Evolutionary conservation across 2,888 invertebrate genomes (phyloP).

Genomic region (Diarsia brunnea): DNA sequence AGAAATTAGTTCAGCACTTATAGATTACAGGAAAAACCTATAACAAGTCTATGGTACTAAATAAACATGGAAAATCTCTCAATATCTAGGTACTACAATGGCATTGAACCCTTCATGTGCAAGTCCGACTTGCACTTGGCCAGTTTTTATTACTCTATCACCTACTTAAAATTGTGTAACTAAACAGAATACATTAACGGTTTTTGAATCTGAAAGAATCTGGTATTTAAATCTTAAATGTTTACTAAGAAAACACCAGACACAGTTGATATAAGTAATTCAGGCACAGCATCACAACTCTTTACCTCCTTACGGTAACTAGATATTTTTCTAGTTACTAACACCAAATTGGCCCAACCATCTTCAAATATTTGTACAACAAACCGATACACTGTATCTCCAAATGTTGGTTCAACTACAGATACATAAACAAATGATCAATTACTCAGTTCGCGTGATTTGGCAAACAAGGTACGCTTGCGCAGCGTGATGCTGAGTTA

Average conservation of each 20-base stretch:
- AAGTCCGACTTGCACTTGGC: too few species aligned
- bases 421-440: slow-evolving; percentile 68
- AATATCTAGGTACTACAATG: too few species aligned
- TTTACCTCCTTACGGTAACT: background rate
- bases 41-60: too few species aligned
- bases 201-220: too few species aligned
- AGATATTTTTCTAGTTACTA: slow-evolving; percentile 24
- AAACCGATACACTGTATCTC: slow-evolving; percentile 23
- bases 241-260: slow-evolving; percentile 1
- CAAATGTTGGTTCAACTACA: slow-evolving; percentile 59
- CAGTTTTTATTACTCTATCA: too few species aligned
- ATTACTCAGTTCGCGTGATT: slow-evolving; percentile 72
- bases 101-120: too few species aligned
- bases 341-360: slow-evolving; percentile 8
- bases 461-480: slow-evolving; percentile 69
- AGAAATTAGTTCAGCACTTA: too few species aligned
- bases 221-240: background rate
- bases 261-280: background rate
- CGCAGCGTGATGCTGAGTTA: slow-evolving; percentile 53
- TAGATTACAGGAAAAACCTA: too few species aligned
- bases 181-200: too few species aligned
- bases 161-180: too few species aligned
- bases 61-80: too few species aligned
- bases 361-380: slow-evolving; percentile 42
- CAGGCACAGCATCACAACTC: background rate